Evolutionary conservation across 37 sponge, comb jelly and placozoan genomes (phyloP).

Genomic region (Mnemiopsis leidyi): DNA sequence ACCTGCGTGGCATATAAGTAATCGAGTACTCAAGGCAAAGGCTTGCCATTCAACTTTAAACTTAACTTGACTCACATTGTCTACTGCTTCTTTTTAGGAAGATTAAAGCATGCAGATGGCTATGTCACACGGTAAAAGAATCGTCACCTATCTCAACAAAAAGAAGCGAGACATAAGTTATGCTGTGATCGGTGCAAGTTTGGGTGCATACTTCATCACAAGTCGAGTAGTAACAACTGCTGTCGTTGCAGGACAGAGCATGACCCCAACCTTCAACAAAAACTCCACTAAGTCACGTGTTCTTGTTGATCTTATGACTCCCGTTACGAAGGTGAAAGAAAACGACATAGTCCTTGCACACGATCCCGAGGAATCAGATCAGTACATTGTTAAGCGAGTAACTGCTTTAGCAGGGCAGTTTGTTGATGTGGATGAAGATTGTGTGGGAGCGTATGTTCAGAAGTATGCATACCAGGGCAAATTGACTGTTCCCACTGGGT

Average conservation of each 20-base stretch:
- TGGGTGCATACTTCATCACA: not conserved
- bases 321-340: conserved; percentile 19
- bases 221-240: not conserved
- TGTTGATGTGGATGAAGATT: not conserved
- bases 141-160: not conserved
- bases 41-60: no score
- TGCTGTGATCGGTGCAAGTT: not conserved
- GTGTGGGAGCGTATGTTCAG: not conserved
- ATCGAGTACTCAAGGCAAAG: no score
- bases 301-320: conserved; percentile 19
- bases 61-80: no score
- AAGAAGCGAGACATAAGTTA: not conserved
- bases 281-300: not conserved
- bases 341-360: conserved; percentile 12
- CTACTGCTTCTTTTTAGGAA: no score
- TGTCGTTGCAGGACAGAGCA: not conserved
- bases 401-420: conserved; percentile 19
- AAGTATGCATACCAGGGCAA: conserved; percentile 43
- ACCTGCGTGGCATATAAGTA: no score
- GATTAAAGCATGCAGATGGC: not conserved
- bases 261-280: conserved; percentile 31
- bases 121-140: not conserved
- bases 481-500: conserved; percentile 38
- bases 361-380: conserved; percentile 9
- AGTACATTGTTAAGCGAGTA: conserved; percentile 49